Percentiles rank a stretch among this genome's conserved stretches.
phyloP scores from a whole-genome alignment of 1,140 invertebrate species.

The Ridgeia piscesae region DNA sequence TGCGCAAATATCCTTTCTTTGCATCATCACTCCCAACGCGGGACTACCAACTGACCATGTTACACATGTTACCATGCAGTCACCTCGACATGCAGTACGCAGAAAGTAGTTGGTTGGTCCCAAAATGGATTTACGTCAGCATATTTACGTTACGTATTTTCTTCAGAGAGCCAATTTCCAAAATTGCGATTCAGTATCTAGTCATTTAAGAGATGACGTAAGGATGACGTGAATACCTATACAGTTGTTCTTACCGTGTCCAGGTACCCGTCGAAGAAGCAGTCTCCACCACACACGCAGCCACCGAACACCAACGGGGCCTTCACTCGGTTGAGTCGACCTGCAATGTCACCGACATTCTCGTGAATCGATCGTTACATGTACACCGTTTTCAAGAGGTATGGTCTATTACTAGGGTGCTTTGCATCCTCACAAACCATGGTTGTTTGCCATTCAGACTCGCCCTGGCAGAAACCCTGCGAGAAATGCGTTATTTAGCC shows the following conservation, averaged over 20 bases:
- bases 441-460: too few relatives aligned
- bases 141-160: not conserved
- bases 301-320: not conserved
- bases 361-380: too few relatives aligned
- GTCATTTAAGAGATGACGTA: not conserved
- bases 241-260: not conserved
- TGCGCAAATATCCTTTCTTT: too few relatives aligned
- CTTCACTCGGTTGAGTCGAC: not conserved
- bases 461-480: too few relatives aligned
- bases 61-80: not conserved
- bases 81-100: not conserved
- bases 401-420: too few relatives aligned
- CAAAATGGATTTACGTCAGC: not conserved
- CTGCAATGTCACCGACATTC: not conserved
- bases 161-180: not conserved
- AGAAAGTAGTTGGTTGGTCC: not conserved
- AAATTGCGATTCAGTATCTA: not conserved
- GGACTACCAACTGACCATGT: too few relatives aligned
- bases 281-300: not conserved
- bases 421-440: too few relatives aligned
- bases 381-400: too few relatives aligned
- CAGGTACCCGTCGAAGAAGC: not conserved
- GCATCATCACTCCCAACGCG: too few relatives aligned
- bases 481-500: too few relatives aligned
- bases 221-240: not conserved